Conservation (phyloP, 2,113 vertebrate genomes). For the Pseudolaguvia tuberculata region DNA sequence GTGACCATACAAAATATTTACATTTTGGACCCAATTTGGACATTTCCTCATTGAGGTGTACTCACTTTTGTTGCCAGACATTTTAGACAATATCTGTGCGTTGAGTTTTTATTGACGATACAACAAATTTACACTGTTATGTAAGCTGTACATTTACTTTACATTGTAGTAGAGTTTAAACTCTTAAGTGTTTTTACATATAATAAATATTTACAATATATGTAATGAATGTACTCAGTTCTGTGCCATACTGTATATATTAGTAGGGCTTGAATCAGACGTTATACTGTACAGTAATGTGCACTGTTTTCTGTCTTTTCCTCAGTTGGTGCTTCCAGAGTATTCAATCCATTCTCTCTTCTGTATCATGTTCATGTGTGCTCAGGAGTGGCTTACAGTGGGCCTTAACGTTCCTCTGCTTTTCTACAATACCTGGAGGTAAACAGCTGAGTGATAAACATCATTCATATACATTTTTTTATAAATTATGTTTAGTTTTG, state of each 20-base stretch:
- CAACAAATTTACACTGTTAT: too few species aligned
- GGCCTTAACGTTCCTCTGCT: slow-evolving; percentile 91
- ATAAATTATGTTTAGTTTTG: not conserved
- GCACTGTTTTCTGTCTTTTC: slow-evolving; percentile 30
- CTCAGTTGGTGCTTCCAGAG: slow-evolving; percentile 89
- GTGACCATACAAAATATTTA: too few species aligned
- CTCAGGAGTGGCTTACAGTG: slow-evolving; percentile 94
- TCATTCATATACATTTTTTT: not conserved
- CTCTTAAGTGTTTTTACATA: too few species aligned
- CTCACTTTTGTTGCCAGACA: too few species aligned
- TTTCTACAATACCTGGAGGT: slow-evolving; percentile 98
- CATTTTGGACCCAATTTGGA: too few species aligned
- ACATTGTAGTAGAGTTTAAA: too few species aligned
- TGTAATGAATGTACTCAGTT: too few species aligned
- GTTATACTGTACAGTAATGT: not conserved
- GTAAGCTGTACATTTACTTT: too few species aligned
- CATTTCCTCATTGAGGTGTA: too few species aligned
- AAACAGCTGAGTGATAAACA: slow-evolving; percentile 53
- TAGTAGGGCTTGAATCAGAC: not conserved
- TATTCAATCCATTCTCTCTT: slow-evolving; percentile 97
- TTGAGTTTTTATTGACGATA: too few species aligned
- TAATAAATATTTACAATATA: not conserved
- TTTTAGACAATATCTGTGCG: too few species aligned
- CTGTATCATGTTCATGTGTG: slow-evolving; percentile 97
- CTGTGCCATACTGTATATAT: not conserved